phyloP scores from a whole-genome alignment of 1,140 invertebrate species.

The Episyrphus balteatus region DNA sequence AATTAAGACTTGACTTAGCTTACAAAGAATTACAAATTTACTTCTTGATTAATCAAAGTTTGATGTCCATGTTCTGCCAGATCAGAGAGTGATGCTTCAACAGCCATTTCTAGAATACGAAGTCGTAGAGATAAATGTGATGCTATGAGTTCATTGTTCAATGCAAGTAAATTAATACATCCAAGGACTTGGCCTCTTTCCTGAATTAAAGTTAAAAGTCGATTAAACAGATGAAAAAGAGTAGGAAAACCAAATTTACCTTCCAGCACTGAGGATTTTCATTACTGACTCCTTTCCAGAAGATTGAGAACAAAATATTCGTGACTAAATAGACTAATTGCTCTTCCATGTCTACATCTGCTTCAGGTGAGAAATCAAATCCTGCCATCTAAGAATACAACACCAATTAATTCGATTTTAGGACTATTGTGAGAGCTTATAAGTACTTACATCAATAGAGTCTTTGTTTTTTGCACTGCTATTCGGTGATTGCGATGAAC shows the following conservation, averaged over 20 bases:
- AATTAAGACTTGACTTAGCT: background rate
- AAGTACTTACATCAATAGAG: conserved; percentile 5
- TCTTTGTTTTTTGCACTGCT: conserved; percentile 12
- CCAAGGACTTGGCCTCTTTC: conserved; percentile 51
- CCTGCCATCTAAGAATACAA: conserved; percentile 4
- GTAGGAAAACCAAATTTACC: conserved; percentile 7
- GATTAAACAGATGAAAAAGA: background rate
- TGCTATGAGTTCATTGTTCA: conserved; percentile 47
- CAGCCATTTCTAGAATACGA: conserved; percentile 48
- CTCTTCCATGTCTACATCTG: conserved; percentile 40
- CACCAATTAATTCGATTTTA: background rate
- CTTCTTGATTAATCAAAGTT: conserved; percentile 35
- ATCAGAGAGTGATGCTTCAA: conserved; percentile 47
- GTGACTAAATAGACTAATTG: conserved; percentile 48
- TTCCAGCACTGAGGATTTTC: conserved; percentile 47
- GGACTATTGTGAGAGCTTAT: background rate
- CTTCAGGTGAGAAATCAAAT: conserved; percentile 33
- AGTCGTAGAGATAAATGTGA: conserved; percentile 46
- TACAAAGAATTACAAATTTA: conserved; percentile 3
- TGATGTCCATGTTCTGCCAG: conserved; percentile 41
- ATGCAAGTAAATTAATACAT: conserved; percentile 47
- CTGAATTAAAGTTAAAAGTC: conserved; percentile 27
- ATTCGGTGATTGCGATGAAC: conserved; percentile 27
- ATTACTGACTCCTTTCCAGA: conserved; percentile 52
- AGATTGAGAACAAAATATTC: conserved; percentile 46